phyloP scores from a whole-genome alignment of 2,888 invertebrate genomes.

The Parelbella ahira region DNA sequence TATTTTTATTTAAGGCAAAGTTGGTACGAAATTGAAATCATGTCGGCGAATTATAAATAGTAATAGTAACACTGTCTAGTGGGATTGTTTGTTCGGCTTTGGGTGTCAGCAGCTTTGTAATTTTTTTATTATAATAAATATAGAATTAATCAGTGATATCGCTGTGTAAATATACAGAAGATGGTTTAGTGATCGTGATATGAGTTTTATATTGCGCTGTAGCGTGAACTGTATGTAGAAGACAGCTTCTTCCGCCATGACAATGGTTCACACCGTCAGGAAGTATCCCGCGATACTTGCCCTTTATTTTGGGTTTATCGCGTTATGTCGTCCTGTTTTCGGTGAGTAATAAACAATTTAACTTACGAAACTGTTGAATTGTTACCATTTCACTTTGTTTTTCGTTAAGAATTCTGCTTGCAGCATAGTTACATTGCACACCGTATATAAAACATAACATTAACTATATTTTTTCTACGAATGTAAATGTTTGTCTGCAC shows the following conservation, averaged over 20 bases:
- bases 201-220: constrained; percentile 52
- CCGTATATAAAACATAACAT: constrained; percentile 18
- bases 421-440: constrained; percentile 13
- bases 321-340: constrained; percentile 60
- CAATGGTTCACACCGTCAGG: constrained; percentile 65
- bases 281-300: constrained; percentile 62
- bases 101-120: constrained; percentile 74
- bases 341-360: constrained; percentile 50
- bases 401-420: constrained; percentile 18
- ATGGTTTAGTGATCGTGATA: constrained; percentile 62
- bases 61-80: constrained; percentile 46
- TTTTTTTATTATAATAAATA: constrained; percentile 62
- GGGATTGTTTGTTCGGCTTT: constrained; percentile 77
- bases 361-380: neutral
- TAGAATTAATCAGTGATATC: constrained; percentile 60
- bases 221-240: constrained; percentile 57
- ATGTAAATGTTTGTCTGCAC: constrained; percentile 5
- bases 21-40: neutral
- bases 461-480: constrained; percentile 24
- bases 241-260: constrained; percentile 72
- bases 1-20: too few species aligned
- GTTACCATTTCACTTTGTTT: constrained; percentile 1
- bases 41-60: constrained; percentile 1
- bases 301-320: constrained; percentile 69
- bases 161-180: constrained; percentile 53